Base-by-base conservation (phyloP, 2,888 invertebrate species). In the Dryomyza anilis region DNA sequence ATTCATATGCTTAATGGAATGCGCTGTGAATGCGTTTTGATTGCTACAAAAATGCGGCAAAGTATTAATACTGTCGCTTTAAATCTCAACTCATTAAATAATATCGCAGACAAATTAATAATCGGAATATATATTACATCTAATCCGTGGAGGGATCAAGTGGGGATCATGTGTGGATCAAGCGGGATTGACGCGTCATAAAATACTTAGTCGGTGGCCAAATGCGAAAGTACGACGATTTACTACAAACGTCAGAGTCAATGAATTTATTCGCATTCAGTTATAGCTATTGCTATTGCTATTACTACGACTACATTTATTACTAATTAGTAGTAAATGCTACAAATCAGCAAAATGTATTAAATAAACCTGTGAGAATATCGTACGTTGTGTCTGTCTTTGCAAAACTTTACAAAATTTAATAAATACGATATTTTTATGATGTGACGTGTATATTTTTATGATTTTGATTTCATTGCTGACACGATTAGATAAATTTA, bases 141-240 rank as follows among this genome's bases (percentile, higher is more conserved):
- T 79, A 79, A 78, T 79, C 78, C 76, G 73, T 73, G 71, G 52
- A 70, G 75, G 75, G 79, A 79, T 79, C 79, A 79, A 76, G 71
- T 72, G 72, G 71, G 75, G 78, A 79, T 79, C 76, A 78, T 5
- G n/a, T 10, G 19, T 2, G 58, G 30, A 59, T 59, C 58, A 59
- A 59, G 29, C 29, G 21, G 30, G 46, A 30, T 46, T 59, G 36
- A 56, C 23, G 21, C 23, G 12, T 21, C 36, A n/a, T n/a, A n/a
- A n/a, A n/a, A n/a, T n/a, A n/a, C n/a, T n/a, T n/a, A 39, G 36
- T 56, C 23, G 14, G 7, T 23, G 2, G 39, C 21, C 56, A 23
- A 36, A 36, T n/a, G 7, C 25, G 21, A 33, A 56, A 39, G 36
- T 53, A 53, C 29, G 19, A 30, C 53, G 21, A 33, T 16, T 21